A percentile compares a stretch with the other conserved stretches of the same genome.
phyloP scores from a whole-genome alignment of 92 coral and sea anemone species.

The Metridium senile region DNA sequence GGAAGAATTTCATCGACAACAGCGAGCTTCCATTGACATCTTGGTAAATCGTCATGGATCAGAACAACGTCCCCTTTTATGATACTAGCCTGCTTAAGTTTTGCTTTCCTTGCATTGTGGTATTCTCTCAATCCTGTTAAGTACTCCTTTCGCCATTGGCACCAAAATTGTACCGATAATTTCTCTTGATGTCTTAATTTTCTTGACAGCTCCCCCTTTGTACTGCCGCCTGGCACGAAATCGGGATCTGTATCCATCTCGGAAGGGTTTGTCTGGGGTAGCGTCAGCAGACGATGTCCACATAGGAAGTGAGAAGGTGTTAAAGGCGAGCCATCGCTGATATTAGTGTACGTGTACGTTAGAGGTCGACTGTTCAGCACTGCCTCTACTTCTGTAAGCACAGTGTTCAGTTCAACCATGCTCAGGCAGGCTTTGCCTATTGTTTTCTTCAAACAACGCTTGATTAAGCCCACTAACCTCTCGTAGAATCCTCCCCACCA shows the following conservation, averaged over 20 bases:
- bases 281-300: slow-evolving; percentile 13
- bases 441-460: too few relatives aligned
- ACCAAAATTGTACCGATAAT: not conserved
- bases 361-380: slow-evolving; percentile 40
- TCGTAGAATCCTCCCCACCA: too few relatives aligned
- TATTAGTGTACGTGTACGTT: slow-evolving; percentile 23
- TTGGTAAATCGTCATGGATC: slow-evolving; percentile 12
- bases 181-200: slow-evolving; percentile 8
- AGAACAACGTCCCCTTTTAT: slow-evolving; percentile 16
- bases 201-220: not conserved
- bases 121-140: slow-evolving; percentile 16
- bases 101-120: not conserved
- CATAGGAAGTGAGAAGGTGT: slow-evolving; percentile 23
- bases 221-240: too few relatives aligned
- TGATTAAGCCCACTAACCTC: too few relatives aligned
- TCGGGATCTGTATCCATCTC: too few relatives aligned
- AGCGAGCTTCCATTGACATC: slow-evolving; percentile 17
- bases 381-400: slow-evolving; percentile 44
- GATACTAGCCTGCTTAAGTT: slow-evolving; percentile 14
- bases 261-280: slow-evolving; percentile 13
- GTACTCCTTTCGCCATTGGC: slow-evolving; percentile 18
- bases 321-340: slow-evolving; percentile 26
- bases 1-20: not conserved
- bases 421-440: too few relatives aligned
- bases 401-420: too few relatives aligned